A percentile compares a stretch with the other conserved stretches of the same genome.
Evolutionary conservation across 2,797 vertebrate species (phyloP).

Genomic region (Ambastaia sidthimunki): DNA sequence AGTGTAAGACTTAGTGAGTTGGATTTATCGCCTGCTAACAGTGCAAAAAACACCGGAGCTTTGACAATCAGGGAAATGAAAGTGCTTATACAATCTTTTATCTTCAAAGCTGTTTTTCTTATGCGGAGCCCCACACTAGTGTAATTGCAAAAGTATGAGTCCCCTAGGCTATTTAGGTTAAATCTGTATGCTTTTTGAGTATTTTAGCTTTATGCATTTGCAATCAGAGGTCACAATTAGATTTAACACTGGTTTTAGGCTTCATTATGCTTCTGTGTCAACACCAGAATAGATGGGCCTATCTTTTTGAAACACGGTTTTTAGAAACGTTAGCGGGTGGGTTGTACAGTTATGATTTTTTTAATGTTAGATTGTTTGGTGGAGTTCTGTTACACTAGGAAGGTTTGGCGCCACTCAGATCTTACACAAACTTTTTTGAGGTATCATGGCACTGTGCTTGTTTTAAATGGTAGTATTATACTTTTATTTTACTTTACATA

Average conservation of each 20-base stretch:
- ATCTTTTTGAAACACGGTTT: slow-evolving; percentile 71
- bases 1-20: slow-evolving; percentile 67
- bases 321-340: slow-evolving; percentile 60
- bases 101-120: slow-evolving; percentile 70
- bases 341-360: not conserved
- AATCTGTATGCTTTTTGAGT: slow-evolving; percentile 75
- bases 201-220: slow-evolving; percentile 69
- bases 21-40: slow-evolving; percentile 72
- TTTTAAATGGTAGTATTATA: not conserved
- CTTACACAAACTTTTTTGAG: not conserved
- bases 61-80: slow-evolving; percentile 67
- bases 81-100: slow-evolving; percentile 66
- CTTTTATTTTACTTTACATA: not conserved
- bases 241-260: slow-evolving; percentile 78
- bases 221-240: slow-evolving; percentile 84
- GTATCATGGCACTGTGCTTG: not conserved
- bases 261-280: slow-evolving; percentile 78
- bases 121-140: slow-evolving; percentile 51
- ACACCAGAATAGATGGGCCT: slow-evolving; percentile 73
- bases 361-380: not conserved
- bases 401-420: not conserved
- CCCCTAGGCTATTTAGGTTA: slow-evolving; percentile 80
- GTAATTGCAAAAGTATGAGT: slow-evolving; percentile 81
- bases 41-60: slow-evolving; percentile 68
- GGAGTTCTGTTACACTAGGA: slow-evolving; percentile 16